A percentile compares a stretch with the other conserved stretches of the same genome.
phyloP scores from a whole-genome alignment of 1,140 invertebrate genomes.

The Caerostris extrusa region DNA sequence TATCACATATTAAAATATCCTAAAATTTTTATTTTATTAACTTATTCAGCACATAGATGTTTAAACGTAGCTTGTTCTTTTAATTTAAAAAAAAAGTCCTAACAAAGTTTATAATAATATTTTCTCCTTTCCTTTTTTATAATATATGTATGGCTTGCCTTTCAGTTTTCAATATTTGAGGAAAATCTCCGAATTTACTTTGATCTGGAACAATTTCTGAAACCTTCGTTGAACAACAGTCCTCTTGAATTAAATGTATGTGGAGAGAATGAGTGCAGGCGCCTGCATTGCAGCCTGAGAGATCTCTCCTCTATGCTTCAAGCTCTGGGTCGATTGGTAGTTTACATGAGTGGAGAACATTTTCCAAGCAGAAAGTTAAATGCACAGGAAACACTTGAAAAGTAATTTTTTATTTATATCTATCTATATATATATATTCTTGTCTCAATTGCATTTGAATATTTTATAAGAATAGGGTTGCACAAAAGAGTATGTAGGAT shows the following conservation, averaged over 20 bases:
- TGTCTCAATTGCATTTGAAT: too few species aligned
- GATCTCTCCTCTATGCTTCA: slow-evolving; percentile 86
- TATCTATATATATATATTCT: too few species aligned
- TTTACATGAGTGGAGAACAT: slow-evolving; percentile 84
- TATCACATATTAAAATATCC: too few species aligned
- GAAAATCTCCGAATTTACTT: slow-evolving; percentile 84
- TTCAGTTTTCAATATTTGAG: slow-evolving; percentile 81
- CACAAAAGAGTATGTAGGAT: too few species aligned
- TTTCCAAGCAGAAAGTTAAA: slow-evolving; percentile 80
- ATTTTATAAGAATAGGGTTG: too few species aligned
- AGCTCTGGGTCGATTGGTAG: slow-evolving; percentile 84
- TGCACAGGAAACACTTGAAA: slow-evolving; percentile 68
- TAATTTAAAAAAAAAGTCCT: too few species aligned
- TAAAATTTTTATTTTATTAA: too few species aligned
- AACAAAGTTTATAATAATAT: too few species aligned
- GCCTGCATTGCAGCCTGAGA: slow-evolving; percentile 84
- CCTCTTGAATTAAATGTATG: slow-evolving; percentile 80
- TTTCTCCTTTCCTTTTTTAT: background rate
- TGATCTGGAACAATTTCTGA: slow-evolving; percentile 82
- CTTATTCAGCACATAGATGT: too few species aligned
- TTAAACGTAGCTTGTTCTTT: too few species aligned
- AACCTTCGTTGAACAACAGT: slow-evolving; percentile 79
- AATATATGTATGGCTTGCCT: slow-evolving; percentile 11
- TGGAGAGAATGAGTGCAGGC: slow-evolving; percentile 82
- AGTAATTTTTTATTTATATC: slow-evolving; percentile 35